A percentile compares a stretch with the other conserved stretches of the same genome.
These are phyloP conservation scores for Phataginus tetradactyla DNA, from an alignment of 2,797 vertebrate genomes.

Conservation along the genomic window DNA sequence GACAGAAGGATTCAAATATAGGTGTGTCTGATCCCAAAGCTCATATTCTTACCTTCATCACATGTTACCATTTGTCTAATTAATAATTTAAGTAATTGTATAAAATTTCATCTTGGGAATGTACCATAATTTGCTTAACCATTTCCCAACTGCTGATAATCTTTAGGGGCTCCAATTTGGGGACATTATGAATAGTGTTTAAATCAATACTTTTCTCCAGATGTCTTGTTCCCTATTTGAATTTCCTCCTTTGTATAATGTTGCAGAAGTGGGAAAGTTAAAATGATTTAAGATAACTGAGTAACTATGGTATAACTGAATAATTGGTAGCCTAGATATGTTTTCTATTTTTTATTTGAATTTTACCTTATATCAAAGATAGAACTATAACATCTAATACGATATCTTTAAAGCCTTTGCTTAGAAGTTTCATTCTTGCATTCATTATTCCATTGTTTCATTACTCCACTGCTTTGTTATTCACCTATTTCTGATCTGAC, in stretches of 20 bases:
- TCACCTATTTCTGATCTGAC: neutral
- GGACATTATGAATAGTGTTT: neutral
- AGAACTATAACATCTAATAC: neutral
- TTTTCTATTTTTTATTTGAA: constrained; percentile 37
- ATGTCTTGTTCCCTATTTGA: neutral
- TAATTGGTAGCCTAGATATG: neutral
- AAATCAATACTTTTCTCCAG: neutral
- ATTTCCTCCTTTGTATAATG: constrained; percentile 24
- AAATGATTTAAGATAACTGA: neutral
- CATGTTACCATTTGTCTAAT: neutral
- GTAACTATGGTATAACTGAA: neutral
- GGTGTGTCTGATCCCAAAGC: neutral
- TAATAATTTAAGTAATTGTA: neutral
- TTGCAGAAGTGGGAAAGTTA: neutral
- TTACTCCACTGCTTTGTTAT: neutral
- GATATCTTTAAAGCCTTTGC: neutral
- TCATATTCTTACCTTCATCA: neutral
- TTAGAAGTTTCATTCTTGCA: neutral
- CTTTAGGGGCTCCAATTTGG: neutral
- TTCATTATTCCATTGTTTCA: neutral
- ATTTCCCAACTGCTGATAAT: neutral
- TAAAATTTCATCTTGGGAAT: neutral
- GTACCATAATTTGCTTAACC: neutral
- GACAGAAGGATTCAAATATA: neutral
- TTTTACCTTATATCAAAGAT: neutral